These are phyloP conservation scores for Gymnoscopelus braueri DNA, from an alignment of 2,797 vertebrate species.

Conservation along the genomic window DNA sequence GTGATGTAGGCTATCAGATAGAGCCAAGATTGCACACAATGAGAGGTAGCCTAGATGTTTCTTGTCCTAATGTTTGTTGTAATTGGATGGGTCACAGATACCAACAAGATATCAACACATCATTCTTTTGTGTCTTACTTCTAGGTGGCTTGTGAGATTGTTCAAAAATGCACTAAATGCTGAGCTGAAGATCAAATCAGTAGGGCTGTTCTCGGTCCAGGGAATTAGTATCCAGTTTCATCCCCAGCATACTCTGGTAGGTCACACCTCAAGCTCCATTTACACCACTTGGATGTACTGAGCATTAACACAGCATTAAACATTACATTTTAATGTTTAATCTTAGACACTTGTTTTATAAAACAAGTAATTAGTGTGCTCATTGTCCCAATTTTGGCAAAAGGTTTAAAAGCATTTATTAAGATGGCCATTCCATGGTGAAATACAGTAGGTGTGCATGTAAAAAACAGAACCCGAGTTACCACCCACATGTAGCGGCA, in stretches of 20 bases:
- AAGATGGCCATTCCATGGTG: no score
- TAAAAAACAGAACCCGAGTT: no score
- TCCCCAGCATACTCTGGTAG: constrained; percentile 91
- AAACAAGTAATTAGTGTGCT: no score
- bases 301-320: background rate
- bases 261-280: constrained; percentile 56
- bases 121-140: background rate
- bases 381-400: no score
- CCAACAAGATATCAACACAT: background rate
- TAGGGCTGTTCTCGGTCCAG: constrained; percentile 90
- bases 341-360: background rate
- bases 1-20: background rate
- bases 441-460: no score
- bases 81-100: background rate
- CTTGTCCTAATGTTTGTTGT: background rate
- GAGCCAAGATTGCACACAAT: background rate
- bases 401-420: no score
- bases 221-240: constrained; percentile 94
- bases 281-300: constrained; percentile 39
- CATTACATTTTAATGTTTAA: background rate
- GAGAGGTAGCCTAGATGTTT: background rate
- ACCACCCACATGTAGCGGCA: no score
- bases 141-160: constrained; percentile 90
- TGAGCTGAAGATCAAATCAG: constrained; percentile 91
- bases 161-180: constrained; percentile 88